phyloP scores from a whole-genome alignment of 2,113 vertebrate species.

The Neolamprologus variostigma region DNA sequence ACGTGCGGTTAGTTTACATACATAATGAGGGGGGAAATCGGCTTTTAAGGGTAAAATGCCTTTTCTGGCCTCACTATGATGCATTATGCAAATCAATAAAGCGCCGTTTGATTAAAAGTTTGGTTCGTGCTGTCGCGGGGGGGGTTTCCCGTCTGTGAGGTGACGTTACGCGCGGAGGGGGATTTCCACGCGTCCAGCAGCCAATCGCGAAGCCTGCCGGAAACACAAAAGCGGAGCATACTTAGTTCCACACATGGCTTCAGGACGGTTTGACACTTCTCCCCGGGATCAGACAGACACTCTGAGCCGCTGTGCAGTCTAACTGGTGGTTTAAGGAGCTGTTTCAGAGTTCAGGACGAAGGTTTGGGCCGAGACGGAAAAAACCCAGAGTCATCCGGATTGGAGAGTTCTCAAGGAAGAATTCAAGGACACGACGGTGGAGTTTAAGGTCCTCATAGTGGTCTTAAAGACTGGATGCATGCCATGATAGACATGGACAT shows the following conservation, averaged over 20 bases:
- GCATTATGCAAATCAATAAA: not conserved
- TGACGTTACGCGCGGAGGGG: constrained; percentile 43
- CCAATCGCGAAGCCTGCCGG: constrained; percentile 6
- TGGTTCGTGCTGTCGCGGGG: not conserved
- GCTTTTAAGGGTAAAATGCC: not conserved
- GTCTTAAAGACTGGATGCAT: not conserved
- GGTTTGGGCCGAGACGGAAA: not conserved
- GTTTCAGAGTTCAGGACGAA: not conserved
- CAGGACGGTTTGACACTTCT: fast-evolving
- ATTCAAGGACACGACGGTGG: not conserved
- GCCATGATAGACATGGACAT: constrained; percentile 65
- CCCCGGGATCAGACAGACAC: fast-evolving
- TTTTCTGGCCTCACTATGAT: not conserved
- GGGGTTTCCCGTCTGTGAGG: constrained; percentile 22
- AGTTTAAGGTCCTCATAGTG: not conserved
- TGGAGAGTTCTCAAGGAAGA: not conserved
- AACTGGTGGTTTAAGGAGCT: not conserved
- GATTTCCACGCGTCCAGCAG: constrained; percentile 48
- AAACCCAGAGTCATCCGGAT: not conserved
- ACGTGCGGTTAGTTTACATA: not conserved
- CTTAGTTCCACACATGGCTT: not conserved
- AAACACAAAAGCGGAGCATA: not conserved
- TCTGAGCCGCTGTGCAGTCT: not conserved
- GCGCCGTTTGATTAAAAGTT: not conserved
- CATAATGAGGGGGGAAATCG: not conserved